Base-by-base conservation (phyloP, 2,113 vertebrate genomes). In the Tricholaema leucomelas region DNA sequence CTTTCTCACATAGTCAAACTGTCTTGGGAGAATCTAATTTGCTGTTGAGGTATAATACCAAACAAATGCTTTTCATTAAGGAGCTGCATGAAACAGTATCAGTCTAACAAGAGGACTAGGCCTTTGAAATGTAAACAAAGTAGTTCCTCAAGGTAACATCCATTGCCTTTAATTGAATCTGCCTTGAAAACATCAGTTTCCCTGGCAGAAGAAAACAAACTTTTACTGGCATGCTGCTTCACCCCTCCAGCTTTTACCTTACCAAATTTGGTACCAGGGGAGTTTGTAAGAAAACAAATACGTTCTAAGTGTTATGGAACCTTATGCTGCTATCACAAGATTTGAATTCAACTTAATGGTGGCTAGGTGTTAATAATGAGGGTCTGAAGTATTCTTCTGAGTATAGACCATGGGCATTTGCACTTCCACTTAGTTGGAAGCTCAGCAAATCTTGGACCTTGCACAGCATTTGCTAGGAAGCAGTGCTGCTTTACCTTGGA, bases 1-100 rank as follows among this genome's bases (percentile, higher is more conserved):
- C 30, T 30, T 76, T 89, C 92, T 87, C 59, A 31, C 85, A 13
- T 9, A 85, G 55, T 69, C 91, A 52, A 15, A 55, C 70, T 44
- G 72, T 87, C 91, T 88, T 85, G 85, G 93, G 92, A 94, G 79
- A 85, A 74, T 63, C 89, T 78, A 28, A 20, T 91, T 80, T 88
- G 90, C 91, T 88, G 50, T 9, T 56, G 90, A 88, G 82, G 92
- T 93, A 78, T 55, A 93, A 95, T 36, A 70, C 78, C 59, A 59
- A 91, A 78, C 96, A 96, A 95, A 94, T 87, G 93, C 88, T 96
- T 93, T 95, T 92, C 93, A 91, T 95, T 88, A 89, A 82, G 58
- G 80, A 70, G 72, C 90, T 66, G 38, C 58, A 63, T 82, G 92
- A 84, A 92, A 77, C 87, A 84, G 81, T 67, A 76, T 85, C 65